Evolutionary conservation across 2,888 invertebrate species (phyloP), one percentile per base, ranked within the genome.

Genomic region (Hirudinaria manillensis): DNA sequence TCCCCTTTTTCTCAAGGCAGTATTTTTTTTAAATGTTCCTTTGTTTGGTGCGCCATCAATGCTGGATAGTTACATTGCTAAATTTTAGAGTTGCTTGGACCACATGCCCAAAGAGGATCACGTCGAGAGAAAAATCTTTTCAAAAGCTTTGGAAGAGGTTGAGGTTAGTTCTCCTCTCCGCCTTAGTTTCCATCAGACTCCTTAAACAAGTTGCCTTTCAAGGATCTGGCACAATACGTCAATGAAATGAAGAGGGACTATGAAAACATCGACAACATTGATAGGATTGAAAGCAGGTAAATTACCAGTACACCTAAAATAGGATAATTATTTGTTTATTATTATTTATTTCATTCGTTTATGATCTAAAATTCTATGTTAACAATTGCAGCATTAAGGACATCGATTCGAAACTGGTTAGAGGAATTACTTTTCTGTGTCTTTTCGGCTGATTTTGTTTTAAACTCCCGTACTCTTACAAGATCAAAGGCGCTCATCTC

Each of bases 211-310:
- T 2, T n/a, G 1, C 34, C 16, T 1, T 68, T 68, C 21, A 32
- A 68, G 68, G 68, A 68, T 68, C 16, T 68, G 36, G 68, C 68
- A n/a, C 68, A 68, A 34, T 68, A 68, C 34, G 68, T 68, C 34
- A 68, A 68, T 36, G 68, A 68, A 68, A 32, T 68, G 68, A 68
- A 68, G 36, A 32, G 68, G 36, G 68, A 68, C 32, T n/a, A 34
- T 34, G 68, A 68, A 68, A 68, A 68, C 19, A 29, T 68, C 27
- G 32, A 68, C 7, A 68, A 68, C 36, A 68, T 68, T 36, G 32
- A 68, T 6, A 29, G 68, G 32, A 68, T 68, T 34, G 68, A 68
- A 68, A 68, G 36, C 32, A 68, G 68, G 68, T 68, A 29, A 61
- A 61, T 19, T 29, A 13, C 21, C 21, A 53, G 61, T 19, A 61